Base-by-base conservation (phyloP, 2,797 vertebrate species). In the Malurus leucopterus region DNA sequence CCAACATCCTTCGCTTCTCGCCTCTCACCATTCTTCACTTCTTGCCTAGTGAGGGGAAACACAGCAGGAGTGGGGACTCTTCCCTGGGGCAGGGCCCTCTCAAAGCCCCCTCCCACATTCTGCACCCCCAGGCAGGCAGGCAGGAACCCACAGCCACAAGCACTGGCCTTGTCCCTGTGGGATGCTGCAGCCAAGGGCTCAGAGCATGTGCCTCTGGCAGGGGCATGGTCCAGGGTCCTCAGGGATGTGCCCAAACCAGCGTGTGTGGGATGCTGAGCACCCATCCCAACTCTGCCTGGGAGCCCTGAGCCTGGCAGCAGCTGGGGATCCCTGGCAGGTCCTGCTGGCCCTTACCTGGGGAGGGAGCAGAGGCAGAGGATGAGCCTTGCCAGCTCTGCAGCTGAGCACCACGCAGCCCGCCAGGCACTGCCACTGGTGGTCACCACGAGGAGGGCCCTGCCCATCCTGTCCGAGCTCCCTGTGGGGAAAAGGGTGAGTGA, bases 401-500 rank as follows among this genome's bases (percentile, higher is more conserved):
- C 92, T 0, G 98, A 98, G 75, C 98, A 97, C 73, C 97, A 97
- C 2, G 96, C 78, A 0, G 96, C 97, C 4, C 88, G 95, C 98
- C 98, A 99, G 69, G 96, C 95, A 1, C 93, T 96, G 77, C 96
- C 91, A 1, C 96, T 92, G 12, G 97, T 97, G 13, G 97, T 97
- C 88, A 99, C 97, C 93, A 99, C 98, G 70, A 99, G 96, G 36
- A 99, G 96, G 5, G 98, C 97, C 58, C 98, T 97, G 53, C 98
- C 98, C 6, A 95, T 85, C 88, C 97, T 97, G 96, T 99, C 99
- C 8, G 95, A 98, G 89, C 98, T 98, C 3, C 99, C 99, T 99
- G 94, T 2, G 3, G 77, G 55, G 65, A 75, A 75, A 58, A 75
- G 62, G 29, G 11, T 1, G 12, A 59, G 41, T 69, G 47, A 71